These are phyloP conservation scores for Reticulitermes lucifugus DNA, from an alignment of 2,888 invertebrate genomes.

Conservation along the genomic window DNA sequence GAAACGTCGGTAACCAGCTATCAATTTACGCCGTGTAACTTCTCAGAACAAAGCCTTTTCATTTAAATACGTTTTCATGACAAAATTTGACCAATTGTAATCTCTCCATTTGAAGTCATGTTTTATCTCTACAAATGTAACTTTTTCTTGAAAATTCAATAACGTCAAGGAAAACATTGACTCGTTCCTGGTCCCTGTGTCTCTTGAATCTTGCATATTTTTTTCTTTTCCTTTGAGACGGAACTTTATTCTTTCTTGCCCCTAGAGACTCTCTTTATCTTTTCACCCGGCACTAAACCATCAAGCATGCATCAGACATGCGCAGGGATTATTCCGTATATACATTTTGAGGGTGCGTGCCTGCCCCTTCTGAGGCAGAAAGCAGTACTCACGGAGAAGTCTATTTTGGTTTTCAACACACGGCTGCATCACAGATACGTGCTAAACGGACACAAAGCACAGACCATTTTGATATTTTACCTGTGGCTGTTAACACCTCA, in stretches of 20 bases:
- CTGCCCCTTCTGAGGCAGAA: not conserved
- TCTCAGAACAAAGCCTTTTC: no score
- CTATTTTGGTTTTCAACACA: not conserved
- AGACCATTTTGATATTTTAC: no score
- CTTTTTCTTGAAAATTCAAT: not conserved
- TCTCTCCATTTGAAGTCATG: no score
- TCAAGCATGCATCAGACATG: conserved; percentile 4
- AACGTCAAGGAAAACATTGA: not conserved
- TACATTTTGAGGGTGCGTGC: not conserved
- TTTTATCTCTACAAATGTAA: no score
- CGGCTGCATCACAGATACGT: not conserved
- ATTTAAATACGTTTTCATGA: no score
- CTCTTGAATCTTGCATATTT: not conserved
- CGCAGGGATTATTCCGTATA: not conserved
- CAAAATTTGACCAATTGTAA: no score
- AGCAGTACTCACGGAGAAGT: not conserved
- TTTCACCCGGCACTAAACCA: conserved; percentile 6
- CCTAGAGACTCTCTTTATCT: not conserved
- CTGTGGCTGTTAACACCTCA: no score
- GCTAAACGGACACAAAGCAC: no score
- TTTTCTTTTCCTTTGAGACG: not conserved
- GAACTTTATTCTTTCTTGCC: not conserved
- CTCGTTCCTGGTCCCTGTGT: not conserved
- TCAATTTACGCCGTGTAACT: no score
- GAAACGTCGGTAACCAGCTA: no score